Conservation (phyloP, 2,888 invertebrate species). For the Sphinx pinastri region DNA sequence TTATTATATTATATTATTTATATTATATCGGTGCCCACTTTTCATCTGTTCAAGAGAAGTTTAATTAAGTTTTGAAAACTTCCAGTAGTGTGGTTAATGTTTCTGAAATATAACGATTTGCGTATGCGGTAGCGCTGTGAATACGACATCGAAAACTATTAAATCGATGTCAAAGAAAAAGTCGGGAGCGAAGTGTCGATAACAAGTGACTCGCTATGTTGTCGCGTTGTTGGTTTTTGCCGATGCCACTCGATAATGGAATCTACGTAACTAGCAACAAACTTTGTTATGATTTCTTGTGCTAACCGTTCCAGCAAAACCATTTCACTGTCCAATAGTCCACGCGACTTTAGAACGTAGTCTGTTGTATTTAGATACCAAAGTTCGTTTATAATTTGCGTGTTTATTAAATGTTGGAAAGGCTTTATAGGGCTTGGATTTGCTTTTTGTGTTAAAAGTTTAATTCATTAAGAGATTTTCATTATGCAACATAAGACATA, state of each 20-base stretch:
- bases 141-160: conserved; percentile 49
- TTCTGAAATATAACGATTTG: conserved; percentile 33
- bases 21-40: conserved; percentile 26
- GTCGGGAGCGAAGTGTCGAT: conserved; percentile 39
- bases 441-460: background rate
- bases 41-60: conserved; percentile 27
- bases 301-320: conserved; percentile 2
- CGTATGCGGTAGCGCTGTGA: conserved; percentile 31
- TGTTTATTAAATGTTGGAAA: background rate
- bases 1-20: conserved; percentile 7
- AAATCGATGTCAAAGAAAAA: conserved; percentile 34
- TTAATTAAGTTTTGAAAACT: conserved; percentile 35
- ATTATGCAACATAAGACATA: background rate
- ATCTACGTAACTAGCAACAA: conserved; percentile 24
- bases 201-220: conserved; percentile 39
- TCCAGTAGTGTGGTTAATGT: conserved; percentile 35
- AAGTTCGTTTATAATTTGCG: background rate
- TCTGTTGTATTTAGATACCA: background rate
- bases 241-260: conserved; percentile 30
- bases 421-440: too few relatives aligned
- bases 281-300: conserved; percentile 16
- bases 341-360: background rate
- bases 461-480: too few relatives aligned
- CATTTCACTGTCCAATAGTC: too few relatives aligned
- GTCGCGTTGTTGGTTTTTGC: conserved; percentile 27